Evolutionary conservation across 2,113 vertebrate species (phyloP).

Genomic region (Sebastes schlegelii): DNA sequence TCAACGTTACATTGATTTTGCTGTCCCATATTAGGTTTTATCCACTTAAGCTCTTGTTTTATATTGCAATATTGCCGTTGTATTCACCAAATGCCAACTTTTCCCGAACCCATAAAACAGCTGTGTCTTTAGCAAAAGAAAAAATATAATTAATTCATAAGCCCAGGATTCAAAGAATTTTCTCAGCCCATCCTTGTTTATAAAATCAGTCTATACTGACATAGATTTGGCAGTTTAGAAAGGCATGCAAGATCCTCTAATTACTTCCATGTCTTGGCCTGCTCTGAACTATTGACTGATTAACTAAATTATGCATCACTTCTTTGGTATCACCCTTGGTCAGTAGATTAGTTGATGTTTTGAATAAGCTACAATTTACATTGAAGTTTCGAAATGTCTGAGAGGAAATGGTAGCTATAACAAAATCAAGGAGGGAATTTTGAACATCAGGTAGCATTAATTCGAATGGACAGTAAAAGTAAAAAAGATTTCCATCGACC

Average conservation of each 20-base stretch:
- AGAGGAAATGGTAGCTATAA: background rate
- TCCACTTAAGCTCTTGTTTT: background rate
- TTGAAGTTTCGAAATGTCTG: background rate
- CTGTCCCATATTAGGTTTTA: background rate
- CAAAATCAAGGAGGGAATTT: background rate
- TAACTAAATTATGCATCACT: background rate
- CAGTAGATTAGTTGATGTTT: background rate
- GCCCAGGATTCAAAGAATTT: background rate
- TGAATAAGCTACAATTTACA: background rate
- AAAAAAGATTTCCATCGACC: background rate
- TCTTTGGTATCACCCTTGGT: background rate
- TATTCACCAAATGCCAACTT: background rate
- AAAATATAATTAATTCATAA: background rate
- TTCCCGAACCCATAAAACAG: background rate
- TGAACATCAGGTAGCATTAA: background rate
- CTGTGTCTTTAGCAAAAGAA: background rate
- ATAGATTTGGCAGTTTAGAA: background rate
- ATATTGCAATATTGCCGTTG: background rate
- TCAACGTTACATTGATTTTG: conserved; percentile 11
- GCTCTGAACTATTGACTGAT: background rate
- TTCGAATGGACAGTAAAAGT: background rate
- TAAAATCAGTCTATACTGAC: background rate
- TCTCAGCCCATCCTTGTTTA: background rate
- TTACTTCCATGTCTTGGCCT: background rate
- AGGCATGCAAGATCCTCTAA: background rate